Evolutionary conservation across 2,113 vertebrate species (phyloP), one percentile per base, ranked within the genome.

Genomic region (Rhynchopsitta pachyrhyncha): DNA sequence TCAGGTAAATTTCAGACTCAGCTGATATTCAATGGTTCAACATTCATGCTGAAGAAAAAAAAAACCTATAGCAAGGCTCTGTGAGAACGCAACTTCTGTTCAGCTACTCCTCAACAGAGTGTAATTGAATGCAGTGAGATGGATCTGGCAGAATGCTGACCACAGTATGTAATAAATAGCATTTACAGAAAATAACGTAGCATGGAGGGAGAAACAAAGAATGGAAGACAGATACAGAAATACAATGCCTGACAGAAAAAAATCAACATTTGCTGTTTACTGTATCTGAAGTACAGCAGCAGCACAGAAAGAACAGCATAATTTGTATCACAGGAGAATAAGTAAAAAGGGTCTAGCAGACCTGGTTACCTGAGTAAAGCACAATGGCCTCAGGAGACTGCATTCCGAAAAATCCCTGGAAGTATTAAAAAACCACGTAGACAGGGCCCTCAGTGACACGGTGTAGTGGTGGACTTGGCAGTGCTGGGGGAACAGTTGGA

Each of bases 1-100:
- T 94, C 86, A 97, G 96, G 94, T 98, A 91, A 92, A 97, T 97
- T 97, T 97, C 90, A 96, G 93, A 96, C 83, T 87, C 91, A 93
- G 92, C 86, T 93, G 94, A 91, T 96, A 95, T 89, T 90, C 93
- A 81, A 47, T 53, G 81, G 97, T 94, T 93, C 93, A 94, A 97
- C 88, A 95, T 93, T 97, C 89, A 86, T 75, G 66, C 63, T 89
- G 62, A 68, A 92, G 39, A 12, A 67, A 74, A 95, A 92, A 68
- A 77, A 85, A 18, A n/a, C 5, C 35, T 35, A 67, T 10, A 92
- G 70, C 66, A 92, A 93, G 81, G 77, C 55, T 75, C 53, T 66
- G 70, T 59, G 74, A 94, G 84, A 55, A 55, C 15, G 53, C 86
- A 91, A 93, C 76, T 94, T 90, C 66, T 92, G 18, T 81, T 92